A percentile compares a stretch with the other conserved stretches of the same genome.
These are phyloP conservation scores for Thymallus thymallus DNA, from an alignment of 2,113 vertebrate genomes.

Conservation along the genomic window DNA sequence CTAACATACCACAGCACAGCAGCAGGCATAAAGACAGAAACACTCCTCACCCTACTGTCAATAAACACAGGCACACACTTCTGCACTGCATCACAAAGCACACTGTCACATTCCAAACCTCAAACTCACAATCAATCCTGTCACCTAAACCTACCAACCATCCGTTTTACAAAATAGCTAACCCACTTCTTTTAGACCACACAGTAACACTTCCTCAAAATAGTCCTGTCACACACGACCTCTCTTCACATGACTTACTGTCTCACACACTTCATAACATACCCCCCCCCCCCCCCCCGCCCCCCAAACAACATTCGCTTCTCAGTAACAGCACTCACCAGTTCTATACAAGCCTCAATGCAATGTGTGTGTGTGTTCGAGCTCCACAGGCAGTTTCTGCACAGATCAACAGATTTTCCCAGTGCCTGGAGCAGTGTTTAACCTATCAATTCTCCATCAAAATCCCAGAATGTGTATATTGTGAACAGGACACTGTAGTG, in stretches of 20 bases:
- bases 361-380: too few relatives aligned
- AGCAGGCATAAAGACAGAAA: too few relatives aligned
- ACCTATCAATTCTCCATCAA: neutral
- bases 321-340: too few relatives aligned
- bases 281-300: too few relatives aligned
- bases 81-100: neutral
- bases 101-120: neutral
- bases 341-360: too few relatives aligned
- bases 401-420: too few relatives aligned
- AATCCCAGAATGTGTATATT: neutral
- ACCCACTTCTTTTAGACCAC: slow-evolving; percentile 14
- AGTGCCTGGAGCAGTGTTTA: too few relatives aligned
- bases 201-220: slow-evolving; percentile 31
- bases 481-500: neutral
- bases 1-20: too few relatives aligned
- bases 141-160: neutral
- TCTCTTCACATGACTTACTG: neutral
- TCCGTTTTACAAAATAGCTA: neutral
- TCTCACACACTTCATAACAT: neutral
- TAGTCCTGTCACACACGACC: slow-evolving; percentile 26
- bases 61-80: neutral
- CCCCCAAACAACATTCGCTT: too few relatives aligned
- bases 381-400: too few relatives aligned
- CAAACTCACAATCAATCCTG: neutral
- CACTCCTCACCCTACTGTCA: too few relatives aligned